Conservation (phyloP, 23 tunicate species). For the Clavelina lepadiformis region DNA sequence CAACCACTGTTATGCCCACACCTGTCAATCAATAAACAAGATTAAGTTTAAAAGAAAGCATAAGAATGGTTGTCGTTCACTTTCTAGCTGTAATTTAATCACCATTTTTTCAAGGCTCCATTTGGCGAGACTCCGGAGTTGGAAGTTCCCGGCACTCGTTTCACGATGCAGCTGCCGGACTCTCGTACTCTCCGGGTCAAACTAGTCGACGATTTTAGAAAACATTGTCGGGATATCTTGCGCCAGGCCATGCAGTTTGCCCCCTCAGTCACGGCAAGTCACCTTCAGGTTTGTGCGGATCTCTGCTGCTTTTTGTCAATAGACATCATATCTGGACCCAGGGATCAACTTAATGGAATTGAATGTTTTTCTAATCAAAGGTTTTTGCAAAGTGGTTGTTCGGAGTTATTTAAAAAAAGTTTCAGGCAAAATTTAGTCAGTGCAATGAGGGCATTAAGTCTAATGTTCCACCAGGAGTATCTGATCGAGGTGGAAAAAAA, state of each 20-base stretch:
- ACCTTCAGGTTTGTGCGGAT: conserved; percentile 64
- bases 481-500: conserved; percentile 37
- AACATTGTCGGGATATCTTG: conserved; percentile 47
- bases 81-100: too few species aligned
- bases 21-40: too few species aligned
- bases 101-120: conserved; percentile 30
- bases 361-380: too few species aligned
- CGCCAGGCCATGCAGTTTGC: conserved; percentile 82
- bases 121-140: conserved; percentile 66
- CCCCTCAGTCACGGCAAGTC: conserved; percentile 74
- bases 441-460: neutral
- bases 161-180: conserved; percentile 58
- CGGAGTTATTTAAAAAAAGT: too few species aligned
- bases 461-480: conserved; percentile 48
- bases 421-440: neutral
- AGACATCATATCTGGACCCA: too few species aligned
- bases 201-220: conserved; percentile 71
- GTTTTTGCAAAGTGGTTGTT: too few species aligned
- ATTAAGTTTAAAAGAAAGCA: too few species aligned
- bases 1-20: too few species aligned
- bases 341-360: too few species aligned
- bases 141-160: conserved; percentile 51
- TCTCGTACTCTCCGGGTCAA: conserved; percentile 66
- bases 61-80: too few species aligned
- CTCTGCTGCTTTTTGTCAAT: too few species aligned